Evolutionary conservation across 2,797 vertebrate genomes (phyloP), one percentile per base, ranked within the genome.

Genomic region (Anableps anableps): DNA sequence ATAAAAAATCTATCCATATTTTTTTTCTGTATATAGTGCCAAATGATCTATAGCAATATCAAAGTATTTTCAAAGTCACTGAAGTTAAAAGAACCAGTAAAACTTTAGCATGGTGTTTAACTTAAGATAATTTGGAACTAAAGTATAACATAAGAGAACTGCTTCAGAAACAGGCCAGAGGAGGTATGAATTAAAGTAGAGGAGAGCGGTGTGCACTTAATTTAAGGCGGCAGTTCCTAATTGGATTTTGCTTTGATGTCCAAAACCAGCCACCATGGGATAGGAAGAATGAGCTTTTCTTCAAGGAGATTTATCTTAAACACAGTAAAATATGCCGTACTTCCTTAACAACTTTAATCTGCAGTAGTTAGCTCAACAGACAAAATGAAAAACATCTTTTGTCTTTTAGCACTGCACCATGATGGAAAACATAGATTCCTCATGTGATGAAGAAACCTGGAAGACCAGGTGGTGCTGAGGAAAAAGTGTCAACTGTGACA

Each of bases 231-330:
- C 88, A 85, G 79, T 82, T 92, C 79, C 83, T 94, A 94, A 95
- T 94, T 94, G 92, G 92, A 93, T 94, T 94, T 93, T 76, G 77
- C 93, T 94, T 94, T 94, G 91, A 95, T 91, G 92, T 94, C 87
- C 86, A 88, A 87, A 38, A 91, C 85, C 79, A 92, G 87, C 84
- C 86, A 86, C 85, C 86, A 86, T 75, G 91, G 90, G 86, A 89
- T 75, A 77, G 83, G 73, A 81, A 86, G 84, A 89, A 85, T 43
- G 58, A 78, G 47, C 78, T 87, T 84, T 84, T 89, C 92, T 88
- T 82, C 3, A 68, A 89, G 92, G 92, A 94, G 82, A 88, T 92
- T 91, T 88, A 93, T 88, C 90, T 91, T 89, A 88, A 68, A 83
- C 83, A 78, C 85, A 5, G 81, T 87, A 92, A 90, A 91, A 92